Percentiles rank a stretch among this genome's conserved stretches.
phyloP scores from a whole-genome alignment of 2,797 vertebrate species.

The Thripadectes ignobilis region DNA sequence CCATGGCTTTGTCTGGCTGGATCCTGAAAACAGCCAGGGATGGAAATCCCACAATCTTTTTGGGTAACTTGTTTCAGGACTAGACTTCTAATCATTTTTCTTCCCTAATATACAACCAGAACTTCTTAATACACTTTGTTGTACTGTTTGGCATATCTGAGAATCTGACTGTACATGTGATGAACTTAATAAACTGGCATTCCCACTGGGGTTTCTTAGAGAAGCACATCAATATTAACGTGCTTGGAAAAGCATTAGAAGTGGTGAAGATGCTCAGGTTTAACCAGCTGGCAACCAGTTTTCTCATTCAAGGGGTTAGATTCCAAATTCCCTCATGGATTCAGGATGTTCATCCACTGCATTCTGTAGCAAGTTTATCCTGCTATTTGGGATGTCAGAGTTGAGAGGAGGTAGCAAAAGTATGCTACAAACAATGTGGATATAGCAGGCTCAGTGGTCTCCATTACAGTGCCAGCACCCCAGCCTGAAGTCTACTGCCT shows the following conservation, averaged over 20 bases:
- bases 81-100: neutral
- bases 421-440: no score
- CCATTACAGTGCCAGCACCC: no score
- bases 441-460: no score
- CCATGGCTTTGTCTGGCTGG: neutral
- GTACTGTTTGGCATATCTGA: neutral
- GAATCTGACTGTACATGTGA: neutral
- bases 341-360: no score
- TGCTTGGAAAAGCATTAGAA: neutral
- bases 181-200: neutral
- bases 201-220: neutral
- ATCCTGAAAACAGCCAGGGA: neutral
- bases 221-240: fast-evolving
- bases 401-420: no score
- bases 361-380: no score
- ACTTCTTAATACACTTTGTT: neutral
- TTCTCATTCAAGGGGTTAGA: no score
- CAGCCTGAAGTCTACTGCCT: no score
- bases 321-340: no score
- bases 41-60: neutral
- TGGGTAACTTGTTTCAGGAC: neutral
- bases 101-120: neutral
- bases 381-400: no score
- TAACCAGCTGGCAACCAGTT: no score
- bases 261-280: neutral